Percentiles rank a stretch among this genome's conserved stretches.
Evolutionary conservation across 2,113 vertebrate species (phyloP).

Genomic region (Neotoma lepida): DNA sequence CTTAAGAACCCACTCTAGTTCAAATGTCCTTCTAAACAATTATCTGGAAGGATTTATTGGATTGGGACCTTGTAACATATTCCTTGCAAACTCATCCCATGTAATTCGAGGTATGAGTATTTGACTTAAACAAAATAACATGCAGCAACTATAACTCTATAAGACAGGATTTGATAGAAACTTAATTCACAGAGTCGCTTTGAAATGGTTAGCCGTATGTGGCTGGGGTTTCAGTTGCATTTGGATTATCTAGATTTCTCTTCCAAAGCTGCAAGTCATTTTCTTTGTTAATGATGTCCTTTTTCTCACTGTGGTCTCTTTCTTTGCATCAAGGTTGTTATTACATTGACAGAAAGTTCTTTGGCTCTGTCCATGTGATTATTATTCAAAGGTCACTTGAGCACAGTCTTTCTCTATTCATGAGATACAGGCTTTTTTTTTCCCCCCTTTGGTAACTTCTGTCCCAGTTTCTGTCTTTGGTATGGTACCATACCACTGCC

Average conservation of each 20-base stretch:
- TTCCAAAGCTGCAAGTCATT: constrained; percentile 35
- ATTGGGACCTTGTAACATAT: background rate
- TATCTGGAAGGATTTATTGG: background rate
- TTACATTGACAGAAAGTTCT: constrained; percentile 50
- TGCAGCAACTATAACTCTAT: background rate
- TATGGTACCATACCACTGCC: background rate
- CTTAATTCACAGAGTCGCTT: background rate
- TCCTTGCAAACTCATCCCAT: background rate
- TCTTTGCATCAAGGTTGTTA: constrained; percentile 61
- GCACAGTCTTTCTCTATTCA: constrained; percentile 6
- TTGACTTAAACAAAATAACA: background rate
- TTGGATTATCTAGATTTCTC: constrained; percentile 27
- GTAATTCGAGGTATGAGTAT: background rate
- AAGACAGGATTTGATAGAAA: background rate
- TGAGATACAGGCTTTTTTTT: constrained; percentile 15
- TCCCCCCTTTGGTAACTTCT: background rate
- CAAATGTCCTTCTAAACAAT: background rate
- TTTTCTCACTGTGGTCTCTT: background rate
- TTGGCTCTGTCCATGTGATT: constrained; percentile 61
- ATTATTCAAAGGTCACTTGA: constrained; percentile 64
- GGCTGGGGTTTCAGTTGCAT: background rate
- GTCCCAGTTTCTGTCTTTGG: background rate
- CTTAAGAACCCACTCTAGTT: background rate
- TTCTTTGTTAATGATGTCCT: constrained; percentile 47
- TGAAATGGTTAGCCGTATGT: background rate